Percentiles rank a stretch among this genome's conserved stretches.
Conservation (phyloP, 2,797 vertebrate species). For the Spinus olivaceus region DNA sequence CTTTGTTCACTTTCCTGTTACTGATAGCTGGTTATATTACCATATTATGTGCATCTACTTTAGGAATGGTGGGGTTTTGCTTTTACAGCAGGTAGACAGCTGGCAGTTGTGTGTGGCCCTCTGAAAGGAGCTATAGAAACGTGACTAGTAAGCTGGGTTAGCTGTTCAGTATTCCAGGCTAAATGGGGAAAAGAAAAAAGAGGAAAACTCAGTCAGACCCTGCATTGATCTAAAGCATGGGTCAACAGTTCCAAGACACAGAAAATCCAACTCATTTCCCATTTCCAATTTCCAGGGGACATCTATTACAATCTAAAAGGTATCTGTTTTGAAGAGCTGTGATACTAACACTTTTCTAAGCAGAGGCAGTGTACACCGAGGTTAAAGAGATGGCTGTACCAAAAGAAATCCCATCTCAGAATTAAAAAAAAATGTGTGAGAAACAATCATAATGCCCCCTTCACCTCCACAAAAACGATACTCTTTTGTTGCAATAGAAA, state of each 20-base stretch:
- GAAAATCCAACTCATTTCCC: constrained; percentile 42
- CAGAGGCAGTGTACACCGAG: not conserved
- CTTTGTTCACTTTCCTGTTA: not conserved
- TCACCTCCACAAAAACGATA: not conserved
- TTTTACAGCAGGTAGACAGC: not conserved
- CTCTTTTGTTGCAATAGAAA: not conserved
- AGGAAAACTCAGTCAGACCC: not conserved
- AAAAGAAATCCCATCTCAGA: constrained; percentile 10
- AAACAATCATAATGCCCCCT: not conserved
- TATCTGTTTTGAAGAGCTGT: not conserved
- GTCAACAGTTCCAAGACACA: not conserved
- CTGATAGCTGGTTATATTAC: not conserved
- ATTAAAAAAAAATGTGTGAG: not conserved
- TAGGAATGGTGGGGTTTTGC: not conserved
- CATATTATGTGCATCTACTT: not conserved
- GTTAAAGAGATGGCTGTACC: constrained; percentile 3
- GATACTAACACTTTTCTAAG: not conserved
- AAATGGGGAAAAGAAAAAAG: not conserved
- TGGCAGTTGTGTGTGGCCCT: not conserved
- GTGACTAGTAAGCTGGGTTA: not conserved
- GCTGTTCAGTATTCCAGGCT: not conserved
- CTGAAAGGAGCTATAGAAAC: not conserved
- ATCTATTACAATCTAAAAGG: not conserved
- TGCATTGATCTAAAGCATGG: not conserved
- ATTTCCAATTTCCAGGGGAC: constrained; percentile 5